Evolutionary conservation across 2,113 vertebrate genomes (phyloP).

Genomic region (Salvator merianae): DNA sequence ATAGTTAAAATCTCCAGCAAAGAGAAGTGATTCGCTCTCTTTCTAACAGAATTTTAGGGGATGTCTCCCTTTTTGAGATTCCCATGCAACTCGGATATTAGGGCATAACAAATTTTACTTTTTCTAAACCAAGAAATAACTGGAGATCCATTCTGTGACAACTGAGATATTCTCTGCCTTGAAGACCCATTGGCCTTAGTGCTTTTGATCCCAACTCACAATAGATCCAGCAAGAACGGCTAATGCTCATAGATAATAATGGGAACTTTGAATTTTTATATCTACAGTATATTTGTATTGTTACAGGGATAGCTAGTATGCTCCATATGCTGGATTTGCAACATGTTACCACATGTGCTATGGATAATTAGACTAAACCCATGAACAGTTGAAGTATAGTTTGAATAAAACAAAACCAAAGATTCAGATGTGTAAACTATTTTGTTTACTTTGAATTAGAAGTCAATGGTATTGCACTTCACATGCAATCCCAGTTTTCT

Average conservation of each 20-base stretch:
- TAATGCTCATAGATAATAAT: not conserved
- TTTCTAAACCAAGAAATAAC: not conserved
- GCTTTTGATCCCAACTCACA: not conserved
- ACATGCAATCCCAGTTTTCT: not conserved
- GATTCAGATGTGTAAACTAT: not conserved
- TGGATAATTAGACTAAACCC: not conserved
- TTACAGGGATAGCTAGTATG: not conserved
- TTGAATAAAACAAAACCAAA: not conserved
- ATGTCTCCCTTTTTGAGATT: not conserved
- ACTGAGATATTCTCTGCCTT: not conserved
- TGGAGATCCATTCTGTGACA: not conserved
- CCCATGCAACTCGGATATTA: not conserved
- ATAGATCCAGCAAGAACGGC: not conserved
- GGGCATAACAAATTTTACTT: not conserved
- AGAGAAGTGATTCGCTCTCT: not conserved
- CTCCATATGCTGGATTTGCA: not conserved
- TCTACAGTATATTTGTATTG: too few relatives aligned
- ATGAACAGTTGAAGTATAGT: not conserved
- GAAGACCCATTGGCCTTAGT: too few relatives aligned
- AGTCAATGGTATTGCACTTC: not conserved
- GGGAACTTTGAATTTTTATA: too few relatives aligned
- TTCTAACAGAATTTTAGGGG: not conserved
- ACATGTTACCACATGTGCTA: not conserved
- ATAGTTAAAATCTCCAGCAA: not conserved
- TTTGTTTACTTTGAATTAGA: not conserved